Conservation (phyloP, 2,888 invertebrate genomes). For the Pseudolycoriella hygida region DNA sequence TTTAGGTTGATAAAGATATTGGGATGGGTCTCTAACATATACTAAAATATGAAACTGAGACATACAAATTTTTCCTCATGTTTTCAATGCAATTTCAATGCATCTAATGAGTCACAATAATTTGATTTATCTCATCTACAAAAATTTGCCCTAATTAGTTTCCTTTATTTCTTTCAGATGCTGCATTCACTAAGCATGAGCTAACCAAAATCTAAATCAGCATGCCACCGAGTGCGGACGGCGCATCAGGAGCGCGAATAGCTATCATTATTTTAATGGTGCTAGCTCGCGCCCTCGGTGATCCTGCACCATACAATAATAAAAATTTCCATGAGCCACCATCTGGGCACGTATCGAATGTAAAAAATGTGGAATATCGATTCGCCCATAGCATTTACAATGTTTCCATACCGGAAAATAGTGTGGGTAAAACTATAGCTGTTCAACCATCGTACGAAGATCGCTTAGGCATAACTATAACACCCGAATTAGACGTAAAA, state of each 20-base stretch:
- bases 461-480: conserved; percentile 60
- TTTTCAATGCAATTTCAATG: too few species aligned
- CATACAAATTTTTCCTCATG: too few species aligned
- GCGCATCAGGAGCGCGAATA: not conserved
- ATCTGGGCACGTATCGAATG: not conserved
- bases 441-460: conserved; percentile 49
- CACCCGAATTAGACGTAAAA: conserved; percentile 41
- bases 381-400: conserved; percentile 67
- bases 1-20: too few species aligned
- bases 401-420: conserved; percentile 83
- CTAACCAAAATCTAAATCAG: not conserved
- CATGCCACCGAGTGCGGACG: not conserved
- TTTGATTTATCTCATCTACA: too few species aligned
- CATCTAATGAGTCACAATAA: too few species aligned
- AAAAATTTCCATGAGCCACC: not conserved
- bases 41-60: too few species aligned
- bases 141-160: not conserved
- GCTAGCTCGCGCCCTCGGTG: not conserved
- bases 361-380: conserved; percentile 24
- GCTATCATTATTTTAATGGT: not conserved
- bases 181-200: not conserved
- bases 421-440: conserved; percentile 74
- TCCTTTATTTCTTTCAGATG: not conserved
- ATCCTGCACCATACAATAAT: not conserved
- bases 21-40: too few species aligned